These are phyloP conservation scores for Boleophthalmus pectinirostris DNA, from an alignment of 2,113 vertebrate species.

Conservation along the genomic window DNA sequence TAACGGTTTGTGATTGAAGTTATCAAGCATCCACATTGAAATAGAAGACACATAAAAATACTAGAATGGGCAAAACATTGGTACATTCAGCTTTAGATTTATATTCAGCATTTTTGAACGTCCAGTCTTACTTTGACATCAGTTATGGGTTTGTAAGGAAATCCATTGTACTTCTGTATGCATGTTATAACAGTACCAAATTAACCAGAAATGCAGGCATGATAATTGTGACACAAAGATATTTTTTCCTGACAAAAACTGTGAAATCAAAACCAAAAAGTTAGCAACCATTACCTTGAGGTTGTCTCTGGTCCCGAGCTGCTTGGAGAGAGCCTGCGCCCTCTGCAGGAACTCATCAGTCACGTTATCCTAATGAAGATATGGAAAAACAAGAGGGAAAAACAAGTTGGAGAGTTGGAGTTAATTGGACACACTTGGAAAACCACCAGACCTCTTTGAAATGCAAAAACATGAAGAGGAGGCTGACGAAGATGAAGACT, in stretches of 20 bases:
- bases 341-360: conserved; percentile 62
- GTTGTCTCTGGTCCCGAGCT: conserved; percentile 87
- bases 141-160: background rate
- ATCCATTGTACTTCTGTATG: background rate
- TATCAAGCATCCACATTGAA: background rate
- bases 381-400: conserved; percentile 20
- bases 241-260: background rate
- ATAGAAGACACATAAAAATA: background rate
- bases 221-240: conserved; percentile 12
- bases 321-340: conserved; percentile 80
- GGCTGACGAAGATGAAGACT: conserved; percentile 46
- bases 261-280: background rate
- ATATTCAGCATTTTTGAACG: too few relatives aligned
- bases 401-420: conserved; percentile 36
- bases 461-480: conserved; percentile 57
- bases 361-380: conserved; percentile 65
- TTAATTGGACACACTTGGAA: conserved; percentile 74
- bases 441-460: conserved; percentile 61
- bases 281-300: conserved; percentile 80
- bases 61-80: too few relatives aligned
- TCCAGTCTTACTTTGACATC: too few relatives aligned
- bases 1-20: background rate
- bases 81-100: too few relatives aligned
- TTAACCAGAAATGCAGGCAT: background rate
- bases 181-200: background rate